Base-by-base conservation (phyloP, 2,797 vertebrate genomes). In the Acrocephalus scirpaceus region DNA sequence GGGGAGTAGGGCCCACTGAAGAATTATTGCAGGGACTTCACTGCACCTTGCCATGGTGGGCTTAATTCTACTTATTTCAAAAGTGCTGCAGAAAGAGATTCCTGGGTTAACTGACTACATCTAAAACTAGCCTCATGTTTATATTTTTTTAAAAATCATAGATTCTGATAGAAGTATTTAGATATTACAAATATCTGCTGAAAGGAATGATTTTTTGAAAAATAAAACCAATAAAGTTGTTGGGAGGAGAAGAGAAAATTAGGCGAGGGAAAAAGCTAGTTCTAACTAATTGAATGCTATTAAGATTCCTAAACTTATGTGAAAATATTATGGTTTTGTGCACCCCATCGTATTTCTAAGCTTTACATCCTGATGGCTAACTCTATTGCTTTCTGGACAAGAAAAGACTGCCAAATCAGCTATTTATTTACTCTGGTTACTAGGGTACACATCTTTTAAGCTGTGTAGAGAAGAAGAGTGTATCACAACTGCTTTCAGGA, bases 101-200 rank as follows among this genome's bases (percentile, higher is more conserved):
- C 60, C 62, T 92, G 67, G 29, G 47, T 81, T 95, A 94, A 67
- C 29, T 61, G 40, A 32, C 81, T 61, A 7, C 36, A 38, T 91
- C 89, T 94, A 42, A 15, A 53, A 89, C 40, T 91, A 85, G 45
- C 4, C 21, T 94, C 44, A 65, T 57, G 7, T 44, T 92, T 34
- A 36, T 36, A 36, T 36, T 38, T 38, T 38, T 38, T 12, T 11
- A 38, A 38, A 61, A 54, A 54, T 94, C 38, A 71, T 81, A 80
- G 73, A 77, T 95, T 91, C 47, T 95, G 60, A 30, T 74, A 80
- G 40, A 82, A 77, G 21, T 50, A 81, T 92, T 66, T 64, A 45
- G 34, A 42, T 78, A 64, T 34, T 66, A 67, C 6, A 87, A 54
- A n/a, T 78, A 38, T 16, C 30, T 71, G 11, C 11, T 60, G 38